Conservation (phyloP, 2,113 vertebrate genomes). For the Furnarius figulus region DNA sequence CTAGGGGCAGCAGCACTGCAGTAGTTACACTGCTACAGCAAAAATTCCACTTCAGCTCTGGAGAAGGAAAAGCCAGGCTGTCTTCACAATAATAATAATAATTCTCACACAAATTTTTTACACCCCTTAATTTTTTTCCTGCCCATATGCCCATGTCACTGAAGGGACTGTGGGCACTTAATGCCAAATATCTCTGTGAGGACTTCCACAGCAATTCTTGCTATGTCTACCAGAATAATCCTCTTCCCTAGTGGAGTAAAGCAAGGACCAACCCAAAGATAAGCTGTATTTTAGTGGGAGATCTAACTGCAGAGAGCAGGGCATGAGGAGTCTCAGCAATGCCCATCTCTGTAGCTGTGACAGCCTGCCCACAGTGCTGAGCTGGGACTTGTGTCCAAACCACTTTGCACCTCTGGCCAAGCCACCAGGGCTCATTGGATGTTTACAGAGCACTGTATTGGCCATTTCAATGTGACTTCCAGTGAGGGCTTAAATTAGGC, state of each 20-base stretch:
- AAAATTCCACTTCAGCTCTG: background rate
- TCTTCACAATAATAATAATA: background rate
- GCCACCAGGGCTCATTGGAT: background rate
- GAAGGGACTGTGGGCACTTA: background rate
- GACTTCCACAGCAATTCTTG: background rate
- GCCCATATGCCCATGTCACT: background rate
- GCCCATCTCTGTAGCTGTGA: background rate
- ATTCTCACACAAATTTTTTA: background rate
- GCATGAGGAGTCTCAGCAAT: accelerated
- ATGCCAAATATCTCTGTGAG: background rate
- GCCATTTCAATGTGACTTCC: accelerated
- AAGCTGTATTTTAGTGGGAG: background rate
- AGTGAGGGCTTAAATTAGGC: background rate
- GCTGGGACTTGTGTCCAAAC: background rate
- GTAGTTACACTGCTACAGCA: background rate
- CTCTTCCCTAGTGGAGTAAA: background rate
- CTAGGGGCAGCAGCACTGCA: background rate
- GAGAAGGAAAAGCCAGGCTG: background rate
- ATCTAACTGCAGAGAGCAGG: background rate
- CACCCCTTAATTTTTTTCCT: background rate
- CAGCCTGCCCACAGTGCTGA: background rate
- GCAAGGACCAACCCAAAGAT: background rate
- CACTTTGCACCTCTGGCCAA: background rate
- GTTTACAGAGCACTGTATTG: background rate
- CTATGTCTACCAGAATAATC: background rate